Conservation (phyloP, 2,888 invertebrate genomes). For the Myopa testacea region DNA sequence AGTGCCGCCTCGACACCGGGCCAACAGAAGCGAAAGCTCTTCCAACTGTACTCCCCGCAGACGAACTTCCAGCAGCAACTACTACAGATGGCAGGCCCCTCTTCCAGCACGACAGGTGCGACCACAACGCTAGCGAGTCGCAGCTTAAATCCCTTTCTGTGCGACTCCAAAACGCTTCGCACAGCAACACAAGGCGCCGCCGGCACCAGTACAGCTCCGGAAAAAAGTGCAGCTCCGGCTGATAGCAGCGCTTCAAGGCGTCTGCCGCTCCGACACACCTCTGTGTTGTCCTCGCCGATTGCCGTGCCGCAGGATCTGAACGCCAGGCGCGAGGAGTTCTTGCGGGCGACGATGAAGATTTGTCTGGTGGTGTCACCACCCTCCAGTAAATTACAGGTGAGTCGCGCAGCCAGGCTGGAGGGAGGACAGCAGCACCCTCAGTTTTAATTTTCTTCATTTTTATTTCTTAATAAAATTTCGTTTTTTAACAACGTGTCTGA, state of each 20-base stretch:
- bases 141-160: slow-evolving; percentile 65
- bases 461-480: slow-evolving; percentile 16
- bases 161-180: slow-evolving; percentile 43
- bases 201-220: not conserved
- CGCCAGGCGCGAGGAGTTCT: slow-evolving; percentile 75
- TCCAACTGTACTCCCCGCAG: slow-evolving; percentile 61
- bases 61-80: slow-evolving; percentile 47
- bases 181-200: slow-evolving; percentile 14
- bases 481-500: not conserved
- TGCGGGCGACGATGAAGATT: slow-evolving; percentile 80
- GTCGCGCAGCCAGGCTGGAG: slow-evolving; percentile 35
- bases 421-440: not conserved
- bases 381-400: slow-evolving; percentile 67
- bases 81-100: slow-evolving; percentile 37
- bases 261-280: slow-evolving; percentile 32
- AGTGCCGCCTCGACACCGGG: slow-evolving; percentile 57
- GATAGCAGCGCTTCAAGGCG: slow-evolving; percentile 42
- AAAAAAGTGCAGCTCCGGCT: not conserved
- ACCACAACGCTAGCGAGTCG: slow-evolving; percentile 53
- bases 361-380: slow-evolving; percentile 81
- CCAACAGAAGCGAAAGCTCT: slow-evolving; percentile 62
- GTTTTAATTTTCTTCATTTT: slow-evolving; percentile 15
- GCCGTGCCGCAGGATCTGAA: slow-evolving; percentile 59
- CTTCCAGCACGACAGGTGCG: slow-evolving; percentile 50
- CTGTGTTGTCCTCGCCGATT: slow-evolving; percentile 47